Percentiles rank a stretch among this genome's conserved stretches.
phyloP scores from a whole-genome alignment of 2,113 vertebrate species.

The Alaudala cheleensis region DNA sequence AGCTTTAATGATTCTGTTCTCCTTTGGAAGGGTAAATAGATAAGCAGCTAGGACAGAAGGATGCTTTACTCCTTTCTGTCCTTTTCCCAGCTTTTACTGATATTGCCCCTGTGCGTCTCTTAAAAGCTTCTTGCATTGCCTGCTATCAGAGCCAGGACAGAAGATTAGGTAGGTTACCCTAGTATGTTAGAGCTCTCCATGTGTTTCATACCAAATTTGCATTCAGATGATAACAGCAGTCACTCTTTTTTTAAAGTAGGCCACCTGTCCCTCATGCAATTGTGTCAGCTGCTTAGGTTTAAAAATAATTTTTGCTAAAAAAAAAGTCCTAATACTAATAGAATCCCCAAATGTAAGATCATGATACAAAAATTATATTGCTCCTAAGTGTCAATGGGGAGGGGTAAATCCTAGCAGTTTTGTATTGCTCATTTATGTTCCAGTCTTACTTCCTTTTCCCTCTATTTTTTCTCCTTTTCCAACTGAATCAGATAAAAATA shows the following conservation, averaged over 20 bases:
- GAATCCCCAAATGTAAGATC: not conserved
- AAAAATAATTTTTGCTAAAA: constrained; percentile 45
- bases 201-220: not conserved
- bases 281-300: constrained; percentile 34
- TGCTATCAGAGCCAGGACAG: not conserved
- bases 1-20: not conserved
- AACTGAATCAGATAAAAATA: not conserved
- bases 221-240: not conserved
- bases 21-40: not conserved
- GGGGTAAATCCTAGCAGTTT: not conserved
- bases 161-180: not conserved
- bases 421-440: not conserved
- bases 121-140: not conserved
- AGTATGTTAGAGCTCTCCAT: not conserved
- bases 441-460: not conserved
- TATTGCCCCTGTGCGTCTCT: not conserved
- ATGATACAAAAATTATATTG: not conserved
- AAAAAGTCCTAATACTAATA: not conserved
- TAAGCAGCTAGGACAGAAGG: not conserved
- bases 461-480: not conserved
- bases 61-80: not conserved
- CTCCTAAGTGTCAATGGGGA: not conserved
- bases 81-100: not conserved
- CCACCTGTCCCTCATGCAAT: constrained; percentile 22
- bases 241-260: constrained; percentile 10